Conservation (phyloP, 2,797 vertebrate genomes). For the Eulemur coronatus region DNA sequence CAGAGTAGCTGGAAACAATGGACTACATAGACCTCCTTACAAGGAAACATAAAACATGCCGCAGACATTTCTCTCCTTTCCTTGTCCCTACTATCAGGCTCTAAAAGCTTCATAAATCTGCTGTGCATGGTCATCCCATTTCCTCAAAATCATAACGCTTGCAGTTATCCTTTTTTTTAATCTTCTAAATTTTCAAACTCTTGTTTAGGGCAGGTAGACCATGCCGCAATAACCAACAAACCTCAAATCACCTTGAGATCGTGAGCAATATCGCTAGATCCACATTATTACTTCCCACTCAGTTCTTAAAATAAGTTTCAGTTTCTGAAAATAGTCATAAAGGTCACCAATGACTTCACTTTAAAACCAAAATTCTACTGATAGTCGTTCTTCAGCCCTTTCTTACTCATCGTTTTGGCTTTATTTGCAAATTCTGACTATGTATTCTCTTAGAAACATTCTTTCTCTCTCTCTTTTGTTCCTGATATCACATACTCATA, state of each 20-base stretch:
- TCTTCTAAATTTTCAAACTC: neutral
- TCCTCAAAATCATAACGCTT: neutral
- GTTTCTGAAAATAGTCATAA: neutral
- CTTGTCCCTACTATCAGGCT: neutral
- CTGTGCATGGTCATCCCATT: too few species aligned
- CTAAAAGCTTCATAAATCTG: neutral
- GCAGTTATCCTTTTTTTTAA: neutral
- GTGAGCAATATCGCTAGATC: neutral
- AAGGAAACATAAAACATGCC: neutral
- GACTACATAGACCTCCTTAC: neutral
- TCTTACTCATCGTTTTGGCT: neutral
- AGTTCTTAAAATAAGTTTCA: neutral
- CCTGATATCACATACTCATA: neutral
- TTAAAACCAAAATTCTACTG: neutral
- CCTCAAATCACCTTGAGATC: neutral
- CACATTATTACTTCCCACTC: neutral
- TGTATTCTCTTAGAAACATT: neutral
- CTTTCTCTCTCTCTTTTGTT: neutral
- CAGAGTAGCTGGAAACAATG: neutral
- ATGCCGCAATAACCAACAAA: neutral
- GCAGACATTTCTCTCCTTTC: neutral
- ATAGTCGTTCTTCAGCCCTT: neutral
- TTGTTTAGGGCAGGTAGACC: neutral
- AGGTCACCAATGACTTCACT: neutral
- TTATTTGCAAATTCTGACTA: neutral